Percentiles rank a stretch among this genome's conserved stretches.
Evolutionary conservation across 2,797 vertebrate genomes (phyloP).

Genomic region (Sylvia borin): DNA sequence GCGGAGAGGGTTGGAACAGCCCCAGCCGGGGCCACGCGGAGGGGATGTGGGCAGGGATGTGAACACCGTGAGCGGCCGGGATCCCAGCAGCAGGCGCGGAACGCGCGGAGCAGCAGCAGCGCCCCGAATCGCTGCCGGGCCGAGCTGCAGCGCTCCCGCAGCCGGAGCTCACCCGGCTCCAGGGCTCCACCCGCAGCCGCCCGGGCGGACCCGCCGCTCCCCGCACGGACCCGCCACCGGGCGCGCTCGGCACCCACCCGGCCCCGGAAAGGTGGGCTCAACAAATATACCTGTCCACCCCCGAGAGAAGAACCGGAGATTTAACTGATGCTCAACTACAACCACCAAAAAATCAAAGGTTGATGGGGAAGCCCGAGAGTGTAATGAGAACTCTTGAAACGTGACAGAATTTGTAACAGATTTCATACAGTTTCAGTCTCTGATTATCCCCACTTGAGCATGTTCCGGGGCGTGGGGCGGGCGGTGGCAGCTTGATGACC

Average conservation of each 20-base stretch:
- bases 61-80: neutral
- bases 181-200: neutral
- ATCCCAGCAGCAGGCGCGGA: neutral
- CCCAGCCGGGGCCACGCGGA: neutral
- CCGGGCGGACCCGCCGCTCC: neutral
- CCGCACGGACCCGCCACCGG: neutral
- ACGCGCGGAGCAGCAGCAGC: neutral
- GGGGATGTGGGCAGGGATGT: neutral
- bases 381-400: neutral
- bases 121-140: neutral
- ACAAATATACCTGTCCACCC: neutral
- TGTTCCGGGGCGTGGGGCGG: rapidly evolving
- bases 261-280: neutral
- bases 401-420: neutral
- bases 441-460: neutral
- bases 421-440: neutral
- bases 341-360: neutral
- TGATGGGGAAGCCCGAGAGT: neutral
- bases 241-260: neutral
- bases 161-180: neutral
- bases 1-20: neutral
- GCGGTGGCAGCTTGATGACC: neutral
- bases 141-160: neutral
- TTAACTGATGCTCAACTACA: no score
- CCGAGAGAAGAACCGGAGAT: no score